Conservation (phyloP, 1,140 invertebrate species). For the Tetragonula clypearis region DNA sequence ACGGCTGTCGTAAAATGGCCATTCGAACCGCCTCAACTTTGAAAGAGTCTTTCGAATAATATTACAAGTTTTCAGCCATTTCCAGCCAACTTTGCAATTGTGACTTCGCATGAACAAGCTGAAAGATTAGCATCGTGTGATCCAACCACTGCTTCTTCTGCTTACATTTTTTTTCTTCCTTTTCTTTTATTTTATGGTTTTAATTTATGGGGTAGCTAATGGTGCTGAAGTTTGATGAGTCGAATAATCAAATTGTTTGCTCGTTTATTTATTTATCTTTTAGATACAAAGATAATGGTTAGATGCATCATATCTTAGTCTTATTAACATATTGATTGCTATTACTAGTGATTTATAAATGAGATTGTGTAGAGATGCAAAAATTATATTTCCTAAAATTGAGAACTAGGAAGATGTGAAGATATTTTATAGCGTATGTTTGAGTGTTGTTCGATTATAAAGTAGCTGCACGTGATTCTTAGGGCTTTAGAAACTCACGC, state of each 20-base stretch:
- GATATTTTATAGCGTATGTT: background rate
- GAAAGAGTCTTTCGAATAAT: constrained; percentile 69
- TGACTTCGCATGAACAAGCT: background rate
- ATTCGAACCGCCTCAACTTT: constrained; percentile 66
- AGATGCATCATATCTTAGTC: too few relatives aligned
- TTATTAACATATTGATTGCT: too few relatives aligned
- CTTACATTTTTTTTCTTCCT: too few relatives aligned
- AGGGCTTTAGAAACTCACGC: background rate
- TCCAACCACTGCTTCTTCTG: background rate
- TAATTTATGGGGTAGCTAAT: background rate
- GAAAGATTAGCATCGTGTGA: background rate
- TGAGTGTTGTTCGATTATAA: too few relatives aligned
- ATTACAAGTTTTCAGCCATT: constrained; percentile 60
- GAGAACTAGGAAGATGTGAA: background rate
- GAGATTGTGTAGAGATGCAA: too few relatives aligned
- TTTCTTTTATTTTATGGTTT: background rate
- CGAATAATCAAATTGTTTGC: too few relatives aligned
- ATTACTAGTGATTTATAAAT: too few relatives aligned
- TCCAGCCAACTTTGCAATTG: background rate
- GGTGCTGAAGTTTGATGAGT: too few relatives aligned
- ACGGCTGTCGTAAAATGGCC: constrained; percentile 68
- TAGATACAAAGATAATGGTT: too few relatives aligned
- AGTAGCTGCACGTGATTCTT: background rate
- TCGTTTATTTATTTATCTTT: too few relatives aligned
- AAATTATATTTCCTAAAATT: background rate